Conservation (phyloP, 1,140 invertebrate genomes). For the Steinernema feltiae region DNA sequence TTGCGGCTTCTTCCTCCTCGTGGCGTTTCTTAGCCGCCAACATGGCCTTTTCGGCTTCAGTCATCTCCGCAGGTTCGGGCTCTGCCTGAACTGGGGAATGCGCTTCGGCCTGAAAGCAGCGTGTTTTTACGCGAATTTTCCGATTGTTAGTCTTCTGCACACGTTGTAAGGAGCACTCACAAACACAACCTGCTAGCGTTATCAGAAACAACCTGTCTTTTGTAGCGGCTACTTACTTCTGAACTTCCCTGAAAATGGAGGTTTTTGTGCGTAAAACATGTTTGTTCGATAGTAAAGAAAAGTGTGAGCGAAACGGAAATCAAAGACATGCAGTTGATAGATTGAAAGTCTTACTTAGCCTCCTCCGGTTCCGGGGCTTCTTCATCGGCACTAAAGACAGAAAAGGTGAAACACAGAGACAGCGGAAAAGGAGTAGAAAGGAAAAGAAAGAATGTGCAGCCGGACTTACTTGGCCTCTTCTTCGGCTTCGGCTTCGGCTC, state of each 20-base stretch:
- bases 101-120: conserved; percentile 17
- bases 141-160: no score
- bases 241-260: conserved; percentile 21
- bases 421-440: not conserved
- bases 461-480: not conserved
- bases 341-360: conserved; percentile 24
- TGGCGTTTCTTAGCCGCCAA: conserved; percentile 56
- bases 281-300: not conserved
- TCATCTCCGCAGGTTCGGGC: conserved; percentile 42
- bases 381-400: conserved; percentile 22
- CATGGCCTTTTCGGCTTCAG: conserved; percentile 48
- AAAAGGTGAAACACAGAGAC: not conserved
- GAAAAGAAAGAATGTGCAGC: not conserved
- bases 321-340: not conserved
- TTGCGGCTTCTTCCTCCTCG: conserved; percentile 55
- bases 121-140: not conserved
- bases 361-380: conserved; percentile 29
- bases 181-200: no score
- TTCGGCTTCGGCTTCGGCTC: conserved; percentile 31
- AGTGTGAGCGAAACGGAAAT: not conserved
- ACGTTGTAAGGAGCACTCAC: no score
- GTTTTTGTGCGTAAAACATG: not conserved
- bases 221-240: conserved; percentile 33
- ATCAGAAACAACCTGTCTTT: no score
- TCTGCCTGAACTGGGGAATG: conserved; percentile 33